phyloP scores from a whole-genome alignment of 2,113 vertebrate species.

The Phylloscopus trochilus region DNA sequence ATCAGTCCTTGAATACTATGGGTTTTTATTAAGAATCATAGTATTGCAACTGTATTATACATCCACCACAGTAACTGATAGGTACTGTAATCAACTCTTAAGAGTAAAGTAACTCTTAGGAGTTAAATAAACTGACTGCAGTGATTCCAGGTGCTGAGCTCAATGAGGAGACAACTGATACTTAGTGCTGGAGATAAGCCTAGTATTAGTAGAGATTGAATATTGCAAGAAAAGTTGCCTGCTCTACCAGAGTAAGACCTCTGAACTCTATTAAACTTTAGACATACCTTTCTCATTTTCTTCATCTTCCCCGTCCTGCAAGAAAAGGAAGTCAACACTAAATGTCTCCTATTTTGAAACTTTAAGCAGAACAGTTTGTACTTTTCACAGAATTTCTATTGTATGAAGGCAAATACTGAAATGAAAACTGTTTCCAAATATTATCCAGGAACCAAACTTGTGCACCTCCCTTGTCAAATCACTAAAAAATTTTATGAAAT shows the following conservation, averaged over 20 bases:
- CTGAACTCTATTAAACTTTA: constrained; percentile 67
- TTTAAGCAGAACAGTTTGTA: neutral
- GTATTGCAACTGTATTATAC: neutral
- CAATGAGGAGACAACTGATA: constrained; percentile 46
- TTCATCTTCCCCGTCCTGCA: constrained; percentile 89
- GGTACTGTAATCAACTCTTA: constrained; percentile 48
- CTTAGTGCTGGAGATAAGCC: constrained; percentile 59
- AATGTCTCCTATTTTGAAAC: constrained; percentile 31
- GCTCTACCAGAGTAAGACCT: constrained; percentile 52
- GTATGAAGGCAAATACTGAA: neutral
- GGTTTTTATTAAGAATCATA: constrained; percentile 36
- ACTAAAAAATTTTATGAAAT: neutral
- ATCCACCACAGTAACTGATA: constrained; percentile 71
- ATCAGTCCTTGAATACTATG: constrained; percentile 48
- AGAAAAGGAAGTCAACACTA: constrained; percentile 71
- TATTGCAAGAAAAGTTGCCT: constrained; percentile 42
- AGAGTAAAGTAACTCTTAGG: constrained; percentile 64
- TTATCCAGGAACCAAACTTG: neutral
- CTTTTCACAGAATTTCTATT: neutral
- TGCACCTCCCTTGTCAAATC: neutral
- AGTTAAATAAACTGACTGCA: constrained; percentile 62
- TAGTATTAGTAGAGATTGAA: constrained; percentile 52
- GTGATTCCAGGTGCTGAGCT: constrained; percentile 47
- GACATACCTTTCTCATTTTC: constrained; percentile 97
- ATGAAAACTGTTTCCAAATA: neutral